Base-by-base conservation (phyloP, 92 coral and sea anemone species). In the Virgularia gustaviana region DNA sequence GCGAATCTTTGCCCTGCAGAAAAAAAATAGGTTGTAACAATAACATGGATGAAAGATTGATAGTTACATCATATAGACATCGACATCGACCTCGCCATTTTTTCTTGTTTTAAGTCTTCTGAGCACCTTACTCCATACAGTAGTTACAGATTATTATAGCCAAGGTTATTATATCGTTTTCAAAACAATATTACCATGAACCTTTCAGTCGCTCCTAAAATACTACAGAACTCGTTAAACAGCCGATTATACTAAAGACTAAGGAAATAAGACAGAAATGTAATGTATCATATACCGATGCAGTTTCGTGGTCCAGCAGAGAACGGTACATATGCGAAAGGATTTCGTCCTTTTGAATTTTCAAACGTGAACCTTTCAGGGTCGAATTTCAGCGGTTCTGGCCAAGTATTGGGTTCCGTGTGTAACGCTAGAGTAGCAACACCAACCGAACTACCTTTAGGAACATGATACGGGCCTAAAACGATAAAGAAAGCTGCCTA, bases 271-370 rank as follows among this genome's bases (percentile, higher is more conserved):
- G n/a, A n/a, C n/a, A n/a, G n/a, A n/a, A n/a, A n/a, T n/a, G n/a
- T n/a, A n/a, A n/a, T n/a, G n/a, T n/a, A n/a, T n/a, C n/a, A n/a
- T n/a, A 16, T 47, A 90, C 95, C 97, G 4, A 90, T 83, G 36
- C 95, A 90, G 79, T 90, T 90, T 57, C 95, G 78, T 6, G 90
- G 90, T 18, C 97, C 97, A 1, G 95, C 97, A 1, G 95, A 88
- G 70, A 90, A 90, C 7, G 97, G 97, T 33, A 90, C 78, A 62
- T 35, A 90, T 0, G 97, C 87, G 71, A 79, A 90, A 9, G 97
- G 97, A 71, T 90, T 90, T 32, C 97, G 78, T 28, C 81, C 83
- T 71, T 78, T 77, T 23, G 79, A 70, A 78, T 88, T 88, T 76
- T 83, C 90, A 13, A 88, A 89, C 16, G 78, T 78, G 49, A 90